Evolutionary conservation across 2,113 vertebrate genomes (phyloP), one percentile per base, ranked within the genome.

Genomic region (Asarcornis scutulata): DNA sequence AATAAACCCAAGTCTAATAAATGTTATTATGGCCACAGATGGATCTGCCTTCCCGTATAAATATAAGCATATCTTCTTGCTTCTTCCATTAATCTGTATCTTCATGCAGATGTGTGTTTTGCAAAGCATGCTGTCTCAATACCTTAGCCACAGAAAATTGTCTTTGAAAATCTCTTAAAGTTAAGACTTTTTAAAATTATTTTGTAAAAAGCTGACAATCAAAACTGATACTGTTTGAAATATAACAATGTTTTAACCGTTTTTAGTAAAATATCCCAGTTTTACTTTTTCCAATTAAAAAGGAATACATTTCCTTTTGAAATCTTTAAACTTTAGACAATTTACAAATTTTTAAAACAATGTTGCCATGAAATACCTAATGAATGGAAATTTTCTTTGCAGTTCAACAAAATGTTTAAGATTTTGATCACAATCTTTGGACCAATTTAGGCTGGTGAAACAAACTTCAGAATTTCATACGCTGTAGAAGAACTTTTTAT

Each of bases 1-100:
- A 95, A 68, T 86, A 95, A 94, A 52, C 66, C 48, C 44, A 83
- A 80, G 40, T 94, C 71, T 88, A 84, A 48, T 62, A 91, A 63
- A 89, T 80, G 21, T 55, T 64, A 73, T 83, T 90, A 89, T 82
- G 91, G 56, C 56, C n/a, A 48, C 42, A 36, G n/a, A 91, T 81
- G 73, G 56, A 59, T 75, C 42, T 86, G 13, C 0, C 86, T 89
- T 86, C 81, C 18, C 58, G 21, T 88, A 22, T 59, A 89, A 77
- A 78, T 60, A 16, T 29, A 68, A 63, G 9, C n/a, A 55, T 74
- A 29, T 79, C 32, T 63, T 88, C 50, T 86, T 76, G 16, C 26
- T 85, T 40, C 48, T 83, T 93, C 42, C 67, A 40, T 34, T 86
- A 67, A 42, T 67, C 68, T 86, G 2, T 8, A 11, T 74, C 34